Evolutionary conservation across 1,140 invertebrate genomes (phyloP).

Genomic region (Meloidogyne floridensis): DNA sequence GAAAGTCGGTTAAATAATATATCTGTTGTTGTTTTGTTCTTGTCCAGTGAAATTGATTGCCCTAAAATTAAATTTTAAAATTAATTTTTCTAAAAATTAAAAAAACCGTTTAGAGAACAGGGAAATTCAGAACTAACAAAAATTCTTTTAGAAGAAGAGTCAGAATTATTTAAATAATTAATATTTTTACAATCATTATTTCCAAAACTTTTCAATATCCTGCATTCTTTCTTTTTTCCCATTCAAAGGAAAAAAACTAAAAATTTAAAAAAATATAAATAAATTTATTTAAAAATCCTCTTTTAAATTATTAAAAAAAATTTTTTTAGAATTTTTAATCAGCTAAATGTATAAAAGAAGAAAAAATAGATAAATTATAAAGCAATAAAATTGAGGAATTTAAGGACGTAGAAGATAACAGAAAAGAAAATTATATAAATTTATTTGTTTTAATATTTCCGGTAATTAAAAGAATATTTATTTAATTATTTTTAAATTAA

Average conservation of each 20-base stretch:
- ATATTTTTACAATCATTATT: background rate
- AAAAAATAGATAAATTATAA: too few relatives aligned
- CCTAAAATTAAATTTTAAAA: background rate
- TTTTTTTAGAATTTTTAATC: constrained; percentile 3
- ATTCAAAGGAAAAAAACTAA: constrained; percentile 2
- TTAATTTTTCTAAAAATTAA: background rate
- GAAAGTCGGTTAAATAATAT: background rate
- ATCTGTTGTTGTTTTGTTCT: background rate
- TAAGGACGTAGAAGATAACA: background rate
- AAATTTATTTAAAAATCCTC: background rate
- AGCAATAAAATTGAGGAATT: background rate
- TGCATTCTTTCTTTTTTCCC: background rate
- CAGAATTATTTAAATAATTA: background rate
- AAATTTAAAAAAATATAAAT: background rate
- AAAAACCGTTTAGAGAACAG: background rate
- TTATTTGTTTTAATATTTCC: constrained; percentile 1
- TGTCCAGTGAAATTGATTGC: background rate
- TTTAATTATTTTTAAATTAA: too few relatives aligned
- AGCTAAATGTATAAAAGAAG: background rate
- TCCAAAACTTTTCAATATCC: background rate
- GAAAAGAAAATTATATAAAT: background rate
- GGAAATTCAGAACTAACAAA: constrained; percentile 4
- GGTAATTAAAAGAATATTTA: background rate
- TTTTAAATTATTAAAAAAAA: background rate
- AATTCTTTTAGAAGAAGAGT: background rate